phyloP scores from a whole-genome alignment of 2,113 vertebrate species.

The Oncorhynchus masou region DNA sequence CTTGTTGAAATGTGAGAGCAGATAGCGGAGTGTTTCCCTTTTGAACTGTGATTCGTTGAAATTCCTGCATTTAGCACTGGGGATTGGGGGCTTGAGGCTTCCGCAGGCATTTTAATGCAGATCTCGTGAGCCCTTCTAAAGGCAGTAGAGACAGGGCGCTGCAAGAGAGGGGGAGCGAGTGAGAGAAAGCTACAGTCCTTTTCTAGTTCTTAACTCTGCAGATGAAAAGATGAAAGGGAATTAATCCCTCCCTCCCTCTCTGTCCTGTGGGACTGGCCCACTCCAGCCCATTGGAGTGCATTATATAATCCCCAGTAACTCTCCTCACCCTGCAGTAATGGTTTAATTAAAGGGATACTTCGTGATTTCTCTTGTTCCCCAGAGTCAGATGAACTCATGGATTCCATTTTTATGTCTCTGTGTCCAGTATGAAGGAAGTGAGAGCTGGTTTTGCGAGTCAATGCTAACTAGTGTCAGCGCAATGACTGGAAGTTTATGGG shows the following conservation, averaged over 20 bases:
- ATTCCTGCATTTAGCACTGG: conserved; percentile 68
- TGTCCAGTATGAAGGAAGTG: too few species aligned
- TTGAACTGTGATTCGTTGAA: conserved; percentile 75
- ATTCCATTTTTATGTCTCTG: too few species aligned
- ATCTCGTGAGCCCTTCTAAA: conserved; percentile 59
- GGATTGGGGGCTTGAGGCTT: conserved; percentile 67
- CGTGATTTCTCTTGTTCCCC: too few species aligned
- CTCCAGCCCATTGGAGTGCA: conserved; percentile 35
- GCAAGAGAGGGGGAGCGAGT: conserved; percentile 9
- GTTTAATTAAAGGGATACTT: conserved; percentile 57
- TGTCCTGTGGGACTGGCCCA: conserved; percentile 56
- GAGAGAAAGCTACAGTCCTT: conserved; percentile 51
- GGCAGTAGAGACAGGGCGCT: conserved; percentile 14
- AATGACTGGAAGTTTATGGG: too few species aligned
- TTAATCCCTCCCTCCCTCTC: conserved; percentile 58
- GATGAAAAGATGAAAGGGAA: conserved; percentile 78
- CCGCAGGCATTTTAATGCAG: conserved; percentile 70
- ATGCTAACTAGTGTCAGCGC: too few species aligned
- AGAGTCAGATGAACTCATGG: too few species aligned
- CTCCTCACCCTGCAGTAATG: conserved; percentile 66
- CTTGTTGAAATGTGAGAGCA: conserved; percentile 55
- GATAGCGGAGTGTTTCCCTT: conserved; percentile 66
- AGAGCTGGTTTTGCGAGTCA: too few species aligned
- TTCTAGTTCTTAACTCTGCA: conserved; percentile 68
- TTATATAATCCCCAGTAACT: conserved; percentile 73